Evolutionary conservation across 2,797 vertebrate species (phyloP).

Genomic region (Schizopygopsis malacanthus): DNA sequence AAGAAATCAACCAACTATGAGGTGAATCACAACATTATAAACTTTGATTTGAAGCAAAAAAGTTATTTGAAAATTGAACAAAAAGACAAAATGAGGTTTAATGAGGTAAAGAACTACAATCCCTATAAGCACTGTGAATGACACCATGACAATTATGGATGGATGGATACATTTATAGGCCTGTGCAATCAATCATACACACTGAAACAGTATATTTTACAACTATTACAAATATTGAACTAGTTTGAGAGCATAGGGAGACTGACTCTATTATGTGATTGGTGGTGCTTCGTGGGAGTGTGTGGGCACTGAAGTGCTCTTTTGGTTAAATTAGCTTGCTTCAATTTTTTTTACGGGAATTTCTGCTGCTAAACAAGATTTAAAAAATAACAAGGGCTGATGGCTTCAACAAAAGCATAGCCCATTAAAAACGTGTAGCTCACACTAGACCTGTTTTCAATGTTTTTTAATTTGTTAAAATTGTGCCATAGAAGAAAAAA

Average conservation of each 20-base stretch:
- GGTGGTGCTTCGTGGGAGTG: not conserved
- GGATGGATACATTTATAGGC: not conserved
- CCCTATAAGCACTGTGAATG: not conserved
- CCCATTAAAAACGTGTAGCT: not conserved
- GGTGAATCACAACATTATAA: not conserved
- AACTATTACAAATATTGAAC: not conserved
- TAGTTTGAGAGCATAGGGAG: not conserved
- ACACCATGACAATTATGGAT: not conserved
- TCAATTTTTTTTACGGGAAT: not conserved
- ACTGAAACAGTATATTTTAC: not conserved
- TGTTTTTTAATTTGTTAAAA: not conserved
- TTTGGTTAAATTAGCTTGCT: not conserved
- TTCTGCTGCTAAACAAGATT: not conserved
- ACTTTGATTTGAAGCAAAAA: not conserved
- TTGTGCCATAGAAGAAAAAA: not conserved
- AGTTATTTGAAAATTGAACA: not conserved
- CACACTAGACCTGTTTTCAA: not conserved
- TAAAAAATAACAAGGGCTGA: not conserved
- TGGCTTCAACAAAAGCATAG: not conserved
- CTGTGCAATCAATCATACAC: not conserved
- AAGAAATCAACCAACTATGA: not conserved
- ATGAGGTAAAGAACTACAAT: not conserved
- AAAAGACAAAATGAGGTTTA: not conserved
- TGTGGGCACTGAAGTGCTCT: not conserved
- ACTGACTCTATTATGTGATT: not conserved